These are phyloP conservation scores for Orussus abietinus DNA, from an alignment of 1,140 invertebrate species.

Conservation along the genomic window DNA sequence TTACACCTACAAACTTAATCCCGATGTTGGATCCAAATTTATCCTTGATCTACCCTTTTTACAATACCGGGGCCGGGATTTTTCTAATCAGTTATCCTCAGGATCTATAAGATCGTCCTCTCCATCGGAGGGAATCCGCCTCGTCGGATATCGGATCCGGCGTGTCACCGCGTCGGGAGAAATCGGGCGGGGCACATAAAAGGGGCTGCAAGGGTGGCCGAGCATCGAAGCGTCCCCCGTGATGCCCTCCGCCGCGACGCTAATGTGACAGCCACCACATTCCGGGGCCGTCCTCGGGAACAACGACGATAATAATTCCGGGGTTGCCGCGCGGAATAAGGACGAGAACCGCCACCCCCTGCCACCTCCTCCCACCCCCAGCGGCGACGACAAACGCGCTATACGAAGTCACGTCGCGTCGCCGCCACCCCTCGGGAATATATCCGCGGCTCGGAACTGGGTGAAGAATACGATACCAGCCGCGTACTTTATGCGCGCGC, in stretches of 20 bases:
- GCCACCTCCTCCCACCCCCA: neutral
- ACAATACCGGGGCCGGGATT: too few species aligned
- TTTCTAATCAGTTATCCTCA: too few species aligned
- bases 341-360: neutral
- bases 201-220: too few species aligned
- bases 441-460: constrained; percentile 25
- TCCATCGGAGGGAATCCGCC: too few species aligned
- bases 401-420: constrained; percentile 2
- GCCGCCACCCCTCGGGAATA: constrained; percentile 1
- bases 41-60: too few species aligned
- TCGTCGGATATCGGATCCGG: too few species aligned
- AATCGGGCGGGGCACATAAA: too few species aligned
- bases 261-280: constrained; percentile 49
- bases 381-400: constrained; percentile 1
- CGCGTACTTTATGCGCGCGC: constrained; percentile 46
- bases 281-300: constrained; percentile 32
- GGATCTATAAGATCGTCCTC: too few species aligned
- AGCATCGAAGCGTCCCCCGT: constrained; percentile 35
- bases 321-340: constrained; percentile 1
- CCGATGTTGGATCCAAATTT: too few species aligned
- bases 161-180: too few species aligned
- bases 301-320: constrained; percentile 44
- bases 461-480: constrained; percentile 53
- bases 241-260: constrained; percentile 32
- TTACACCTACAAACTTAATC: too few species aligned